Evolutionary conservation across 1,140 invertebrate genomes (phyloP), one percentile per base, ranked within the genome.

Genomic region (Diplogasteroides magnus): DNA sequence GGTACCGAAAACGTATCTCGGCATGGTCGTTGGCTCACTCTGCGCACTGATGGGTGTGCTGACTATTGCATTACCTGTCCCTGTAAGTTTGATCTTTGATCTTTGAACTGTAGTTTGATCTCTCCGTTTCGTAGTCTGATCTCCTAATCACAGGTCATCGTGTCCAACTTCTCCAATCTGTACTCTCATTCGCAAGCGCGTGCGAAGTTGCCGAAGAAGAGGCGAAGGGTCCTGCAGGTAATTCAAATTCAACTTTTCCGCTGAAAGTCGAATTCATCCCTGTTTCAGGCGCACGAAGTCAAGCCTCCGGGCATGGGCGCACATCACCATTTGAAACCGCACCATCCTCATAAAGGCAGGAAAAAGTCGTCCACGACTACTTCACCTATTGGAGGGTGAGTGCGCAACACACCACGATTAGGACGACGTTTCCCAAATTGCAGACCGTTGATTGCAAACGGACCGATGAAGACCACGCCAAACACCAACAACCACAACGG

Each of bases 161-260:
- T 94, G 59, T 91, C 90, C 76, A 95, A 94, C 84, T 94, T 94
- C 86, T 91, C 90, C 27, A 91, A 92, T 88, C 92, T 93, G 83
- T 94, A 94, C 83, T 92, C 91, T 1, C 91, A 94, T 80, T 93
- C 91, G 1, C 87, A 93, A 88, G 91, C 91, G 14, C 84, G 91
- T 56, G 91, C 90, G 67, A 93, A 93, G 84, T 85, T 93, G 68
- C 91, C 91, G 2, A 93, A 93, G 85, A 90, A 91, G 81, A 85
- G 90, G 58, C 84, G 91, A 71, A 86, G 91, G 26, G 93, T 97
- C 67, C 86, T 97, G 79, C 93, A 94, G 57, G 93, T 97, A 56
- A 64, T 11, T 11, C 6, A 11, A 11, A 11, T 6, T 48, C 19
- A 6, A 11, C 37, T 48, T 6, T 48, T 6, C 6, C 6, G 19